Evolutionary conservation across 2,797 vertebrate species (phyloP), one percentile per base, ranked within the genome.

Genomic region (Coranthus polyacanthus): DNA sequence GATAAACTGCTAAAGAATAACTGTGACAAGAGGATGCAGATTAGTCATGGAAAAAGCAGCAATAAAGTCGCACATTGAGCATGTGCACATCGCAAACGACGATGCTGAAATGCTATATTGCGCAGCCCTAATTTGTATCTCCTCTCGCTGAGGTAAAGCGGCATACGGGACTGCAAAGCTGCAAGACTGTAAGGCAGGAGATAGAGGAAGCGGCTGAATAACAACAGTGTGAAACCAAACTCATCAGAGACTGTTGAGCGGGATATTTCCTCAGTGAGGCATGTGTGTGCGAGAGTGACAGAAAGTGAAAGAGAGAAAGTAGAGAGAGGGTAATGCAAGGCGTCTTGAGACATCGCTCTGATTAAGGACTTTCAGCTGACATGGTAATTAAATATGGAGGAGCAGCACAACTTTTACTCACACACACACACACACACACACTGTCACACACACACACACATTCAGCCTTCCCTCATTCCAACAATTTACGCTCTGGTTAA

Each of bases 301-400:
- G 21, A 39, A 16, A 51, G 36, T 37, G 22, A 41, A 9, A 56
- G 37, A 50, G 45, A 46, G 60, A 63, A 22, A 42, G 46, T 18
- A 43, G 72, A 66, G n/a, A 71, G n/a, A 34, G 37, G n/a, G 76
- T 62, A 72, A 60, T 67, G 66, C 36, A 76, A 49, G 50, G 75
- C 43, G 37, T 82, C 85, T 74, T 46, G 80, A 88, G 84, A 87
- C 79, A 83, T 88, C 73, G 54, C 69, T 73, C 85, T 89, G 86
- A 92, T 93, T 92, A 90, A 92, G 82, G 73, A 88, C 78, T 85
- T 89, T 90, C 62, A 69, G 76, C 60, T 82, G 66, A 87, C 62
- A 82, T 69, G 63, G 78, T 91, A 87, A 92, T 92, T 91, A 91
- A 91, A 89, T 84, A 87, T 85, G 60, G 75, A 89, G 66, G 77